Evolutionary conservation across 2,113 vertebrate species (phyloP), one percentile per base, ranked within the genome.

Genomic region (Zosterops hypoxanthus): DNA sequence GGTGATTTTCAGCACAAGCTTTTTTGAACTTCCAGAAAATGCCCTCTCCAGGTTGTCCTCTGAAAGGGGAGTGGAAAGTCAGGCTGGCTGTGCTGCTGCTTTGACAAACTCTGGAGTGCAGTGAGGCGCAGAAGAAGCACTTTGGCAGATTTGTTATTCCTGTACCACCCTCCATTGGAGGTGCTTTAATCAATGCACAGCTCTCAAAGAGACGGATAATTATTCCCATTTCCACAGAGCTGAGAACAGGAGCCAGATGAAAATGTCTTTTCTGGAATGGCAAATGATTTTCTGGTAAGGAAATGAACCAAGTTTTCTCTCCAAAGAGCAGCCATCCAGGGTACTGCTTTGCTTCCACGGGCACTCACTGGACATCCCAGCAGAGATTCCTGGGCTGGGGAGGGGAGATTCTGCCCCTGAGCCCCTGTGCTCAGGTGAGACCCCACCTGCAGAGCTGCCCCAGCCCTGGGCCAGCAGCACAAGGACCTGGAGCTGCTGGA

Each of bases 171-270:
- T 76, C 75, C 28, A 39, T 4, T 28, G 69, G 47, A 75, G 77
- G 84, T 5, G 34, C 68, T 34, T 76, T 81, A 81, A 88, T 92
- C 88, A 92, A 59, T 1, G 26, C 12, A 23, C 68, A 47, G 49
- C 55, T 70, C 82, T 46, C 33, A 42, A 66, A 34, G 64, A 90
- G 66, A 53, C 34, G 52, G 68, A 31, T 81, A 88, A 92, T 95
- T 92, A 72, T 83, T 70, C 60, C 64, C 8, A 0, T 46, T 94
- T 88, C 59, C 66, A 65, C 5, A 6, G 33, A 36, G 26, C 6
- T 41, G 59, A 82, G 78, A 19, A 46, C 12, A 28, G n/a, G 41
- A 59, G 73, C 75, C 63, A 82, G 36, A 26, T 70, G 23, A 33
- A 88, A 86, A 86, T 66, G 75, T 5, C 49, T 76, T 41, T 75